Conservation (phyloP, 2,888 invertebrate genomes). For the Drosophila fulvimacula region DNA sequence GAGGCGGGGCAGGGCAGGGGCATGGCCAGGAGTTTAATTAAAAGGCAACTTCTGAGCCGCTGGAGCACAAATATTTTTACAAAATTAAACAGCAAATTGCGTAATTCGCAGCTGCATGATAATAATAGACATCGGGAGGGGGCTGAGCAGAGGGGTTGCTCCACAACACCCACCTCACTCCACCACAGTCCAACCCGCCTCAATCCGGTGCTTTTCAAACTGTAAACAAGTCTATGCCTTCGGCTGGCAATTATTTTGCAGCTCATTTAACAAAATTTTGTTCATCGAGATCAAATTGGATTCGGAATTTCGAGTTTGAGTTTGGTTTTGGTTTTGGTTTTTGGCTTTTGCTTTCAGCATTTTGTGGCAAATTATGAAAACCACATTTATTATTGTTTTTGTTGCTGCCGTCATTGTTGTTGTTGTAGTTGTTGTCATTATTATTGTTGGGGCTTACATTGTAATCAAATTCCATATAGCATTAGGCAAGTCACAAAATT, state of each 20-base stretch:
- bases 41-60: slow-evolving; percentile 58
- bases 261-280: slow-evolving; percentile 66
- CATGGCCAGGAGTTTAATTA: slow-evolving; percentile 66
- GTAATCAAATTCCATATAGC: slow-evolving; percentile 46
- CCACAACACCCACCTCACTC: background rate
- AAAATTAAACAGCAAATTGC: slow-evolving; percentile 74
- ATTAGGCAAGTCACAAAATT: slow-evolving; percentile 19
- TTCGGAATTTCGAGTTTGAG: slow-evolving; percentile 36
- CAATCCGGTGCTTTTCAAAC: slow-evolving; percentile 41
- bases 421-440: slow-evolving; percentile 14
- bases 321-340: slow-evolving; percentile 18
- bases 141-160: slow-evolving; percentile 4
- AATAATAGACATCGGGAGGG: slow-evolving; percentile 52
- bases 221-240: slow-evolving; percentile 43
- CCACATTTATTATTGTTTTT: slow-evolving; percentile 41
- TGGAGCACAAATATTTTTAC: slow-evolving; percentile 58
- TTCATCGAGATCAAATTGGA: slow-evolving; percentile 46
- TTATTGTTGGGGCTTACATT: slow-evolving; percentile 17
- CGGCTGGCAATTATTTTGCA: slow-evolving; percentile 64
- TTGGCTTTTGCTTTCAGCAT: slow-evolving; percentile 24
- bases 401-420: slow-evolving; percentile 19
- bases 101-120: slow-evolving; percentile 70
- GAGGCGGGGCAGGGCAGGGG: slow-evolving; percentile 1
- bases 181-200: background rate
- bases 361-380: slow-evolving; percentile 51